Conservation (phyloP, 2,797 vertebrate species). For the Molothrus aeneus region DNA sequence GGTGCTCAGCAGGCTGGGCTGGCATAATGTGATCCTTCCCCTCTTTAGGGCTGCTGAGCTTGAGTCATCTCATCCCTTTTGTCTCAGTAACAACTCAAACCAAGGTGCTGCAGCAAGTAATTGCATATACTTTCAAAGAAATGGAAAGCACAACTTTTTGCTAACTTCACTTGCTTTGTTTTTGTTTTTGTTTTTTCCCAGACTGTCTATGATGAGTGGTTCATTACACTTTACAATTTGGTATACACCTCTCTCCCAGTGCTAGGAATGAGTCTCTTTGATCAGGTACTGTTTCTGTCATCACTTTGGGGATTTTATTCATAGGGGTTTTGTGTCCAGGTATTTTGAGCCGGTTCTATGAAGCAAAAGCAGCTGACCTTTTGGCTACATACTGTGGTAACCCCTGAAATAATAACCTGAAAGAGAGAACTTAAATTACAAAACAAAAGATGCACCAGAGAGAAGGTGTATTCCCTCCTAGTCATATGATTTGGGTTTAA, state of each 20-base stretch:
- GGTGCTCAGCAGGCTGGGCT: neutral
- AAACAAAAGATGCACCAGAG: neutral
- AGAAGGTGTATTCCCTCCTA: neutral
- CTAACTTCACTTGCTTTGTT: neutral
- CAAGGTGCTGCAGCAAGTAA: neutral
- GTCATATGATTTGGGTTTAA: neutral
- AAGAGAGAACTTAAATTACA: neutral
- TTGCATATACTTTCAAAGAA: neutral
- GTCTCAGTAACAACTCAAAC: neutral
- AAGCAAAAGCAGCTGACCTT: neutral
- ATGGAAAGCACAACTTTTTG: neutral
- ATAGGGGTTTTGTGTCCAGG: neutral
- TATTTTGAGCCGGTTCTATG: neutral
- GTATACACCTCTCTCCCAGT: conserved; percentile 92
- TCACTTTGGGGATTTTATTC: neutral
- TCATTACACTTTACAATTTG: conserved; percentile 92
- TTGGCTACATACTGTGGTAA: neutral
- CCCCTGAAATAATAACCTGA: neutral
- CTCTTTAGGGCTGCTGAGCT: neutral
- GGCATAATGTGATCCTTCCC: neutral
- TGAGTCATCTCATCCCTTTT: neutral
- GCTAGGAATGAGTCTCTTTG: conserved; percentile 91
- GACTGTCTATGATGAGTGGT: conserved; percentile 95
- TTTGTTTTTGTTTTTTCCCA: conserved; percentile 51
- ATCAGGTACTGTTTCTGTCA: conserved; percentile 84